These are phyloP conservation scores for Mixornis gularis DNA, from an alignment of 2,113 vertebrate species.

Conservation along the genomic window DNA sequence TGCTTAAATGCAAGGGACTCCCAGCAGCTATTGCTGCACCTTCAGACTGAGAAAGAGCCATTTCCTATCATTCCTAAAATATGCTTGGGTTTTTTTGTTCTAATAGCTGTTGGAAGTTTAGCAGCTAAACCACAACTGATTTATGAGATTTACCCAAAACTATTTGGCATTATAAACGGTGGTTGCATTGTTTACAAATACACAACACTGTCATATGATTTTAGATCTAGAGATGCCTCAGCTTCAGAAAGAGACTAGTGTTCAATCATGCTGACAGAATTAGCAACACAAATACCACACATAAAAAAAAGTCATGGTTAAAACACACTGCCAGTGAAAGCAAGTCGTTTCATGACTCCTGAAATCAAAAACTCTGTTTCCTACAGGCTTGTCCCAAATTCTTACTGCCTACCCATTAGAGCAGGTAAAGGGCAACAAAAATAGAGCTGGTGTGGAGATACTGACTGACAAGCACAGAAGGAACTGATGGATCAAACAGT, in stretches of 20 bases:
- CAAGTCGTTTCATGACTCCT: background rate
- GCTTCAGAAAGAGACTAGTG: background rate
- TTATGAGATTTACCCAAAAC: background rate
- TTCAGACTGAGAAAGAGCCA: background rate
- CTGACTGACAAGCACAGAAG: too few species aligned
- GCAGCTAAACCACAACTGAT: background rate
- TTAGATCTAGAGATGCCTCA: background rate
- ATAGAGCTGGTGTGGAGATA: rapidly evolving
- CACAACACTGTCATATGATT: background rate
- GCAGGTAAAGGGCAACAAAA: background rate
- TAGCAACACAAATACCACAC: rapidly evolving
- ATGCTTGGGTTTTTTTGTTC: background rate
- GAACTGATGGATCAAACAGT: background rate
- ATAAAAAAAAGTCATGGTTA: rapidly evolving
- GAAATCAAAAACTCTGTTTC: background rate
- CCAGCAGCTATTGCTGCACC: background rate
- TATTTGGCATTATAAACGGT: background rate
- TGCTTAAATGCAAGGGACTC: background rate
- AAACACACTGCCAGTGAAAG: background rate
- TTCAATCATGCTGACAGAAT: background rate
- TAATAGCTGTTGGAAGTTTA: background rate
- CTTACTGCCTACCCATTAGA: too few species aligned
- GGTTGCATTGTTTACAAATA: background rate
- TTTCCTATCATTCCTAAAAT: background rate
- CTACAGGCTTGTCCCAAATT: background rate